These are phyloP conservation scores for Fragum fragum DNA, from an alignment of 2,888 invertebrate species.

Conservation along the genomic window DNA sequence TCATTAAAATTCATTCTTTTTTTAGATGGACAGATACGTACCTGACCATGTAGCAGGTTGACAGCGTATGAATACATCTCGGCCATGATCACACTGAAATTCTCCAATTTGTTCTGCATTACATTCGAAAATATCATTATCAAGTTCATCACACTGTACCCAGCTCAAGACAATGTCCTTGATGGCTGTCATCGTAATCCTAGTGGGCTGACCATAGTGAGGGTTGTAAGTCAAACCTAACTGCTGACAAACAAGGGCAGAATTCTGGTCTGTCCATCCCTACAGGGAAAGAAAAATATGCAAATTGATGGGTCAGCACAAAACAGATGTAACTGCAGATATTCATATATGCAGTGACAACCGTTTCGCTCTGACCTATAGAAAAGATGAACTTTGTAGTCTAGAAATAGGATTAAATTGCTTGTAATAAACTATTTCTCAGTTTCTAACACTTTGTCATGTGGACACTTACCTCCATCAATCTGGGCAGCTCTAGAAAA, in stretches of 20 bases:
- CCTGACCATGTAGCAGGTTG: conserved; percentile 87
- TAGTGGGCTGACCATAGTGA: conserved; percentile 92
- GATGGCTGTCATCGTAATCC: conserved; percentile 90
- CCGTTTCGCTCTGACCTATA: no score
- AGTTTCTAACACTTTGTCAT: no score
- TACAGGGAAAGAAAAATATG: conserved; percentile 85
- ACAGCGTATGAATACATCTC: conserved; percentile 86
- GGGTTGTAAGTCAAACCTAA: conserved; percentile 97
- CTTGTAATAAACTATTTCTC: no score
- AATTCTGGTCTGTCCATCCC: conserved; percentile 96
- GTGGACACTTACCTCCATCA: no score
- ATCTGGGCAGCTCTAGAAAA: no score
- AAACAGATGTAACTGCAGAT: no score
- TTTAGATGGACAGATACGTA: no score
- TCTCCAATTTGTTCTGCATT: conserved; percentile 91
- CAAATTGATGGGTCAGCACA: no score
- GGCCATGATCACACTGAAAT: conserved; percentile 80
- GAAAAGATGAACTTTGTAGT: no score
- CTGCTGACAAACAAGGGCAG: conserved; percentile 98
- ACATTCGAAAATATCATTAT: conserved; percentile 96
- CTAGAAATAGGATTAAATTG: no score
- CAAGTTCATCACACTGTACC: conserved; percentile 96
- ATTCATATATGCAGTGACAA: no score
- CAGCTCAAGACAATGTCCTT: conserved; percentile 89
- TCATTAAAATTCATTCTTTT: no score